Evolutionary conservation across 2,797 vertebrate species (phyloP), one percentile per base, ranked within the genome.

Genomic region (Lophius americanus): DNA sequence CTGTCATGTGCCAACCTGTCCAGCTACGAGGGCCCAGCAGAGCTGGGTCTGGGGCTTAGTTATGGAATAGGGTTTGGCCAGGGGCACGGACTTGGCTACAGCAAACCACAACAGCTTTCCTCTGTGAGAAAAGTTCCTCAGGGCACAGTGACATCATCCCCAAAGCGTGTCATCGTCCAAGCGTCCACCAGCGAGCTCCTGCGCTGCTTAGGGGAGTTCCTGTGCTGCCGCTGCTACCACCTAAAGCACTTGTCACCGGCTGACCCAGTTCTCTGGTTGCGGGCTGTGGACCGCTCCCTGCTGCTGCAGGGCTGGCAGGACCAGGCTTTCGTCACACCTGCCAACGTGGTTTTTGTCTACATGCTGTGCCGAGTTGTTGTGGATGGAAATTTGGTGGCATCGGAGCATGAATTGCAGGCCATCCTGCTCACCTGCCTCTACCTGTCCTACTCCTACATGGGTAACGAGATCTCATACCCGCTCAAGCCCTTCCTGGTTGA

Each of bases 401-500:
- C 93, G 2, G 94, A 95, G 80, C 93, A 92, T 5, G 93, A 95
- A 80, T 89, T 95, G 55, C 94, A 93, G 76, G 94, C 94, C 35
- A 91, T 91, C 33, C 90, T 95, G 38, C 89, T 95, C 70, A 95
- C 94, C 76, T 95, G 94, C 88, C 95, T 98, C 68, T 98, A 98
- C 84, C 93, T 98, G 85, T 94, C 96, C 87, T 98, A 98, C 85
- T 97, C 96, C 79, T 98, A 98, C 92, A 97, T 98, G 96, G 97
- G 97, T 85, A 97, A 97, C 38, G 97, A 98, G 91, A 98, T 98
- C 92, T 98, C 96, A 13, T 98, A 98, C 91, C 97, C 97, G 50
- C 91, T 95, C 46, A 95, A 95, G 79, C 94, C 94, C 57, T 95
- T 95, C 66, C 83, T 95, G 73, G 94, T 95, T n/a, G 94, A 94